Evolutionary conservation across 1,140 invertebrate genomes (phyloP).

Genomic region (Drosophila setifemur): DNA sequence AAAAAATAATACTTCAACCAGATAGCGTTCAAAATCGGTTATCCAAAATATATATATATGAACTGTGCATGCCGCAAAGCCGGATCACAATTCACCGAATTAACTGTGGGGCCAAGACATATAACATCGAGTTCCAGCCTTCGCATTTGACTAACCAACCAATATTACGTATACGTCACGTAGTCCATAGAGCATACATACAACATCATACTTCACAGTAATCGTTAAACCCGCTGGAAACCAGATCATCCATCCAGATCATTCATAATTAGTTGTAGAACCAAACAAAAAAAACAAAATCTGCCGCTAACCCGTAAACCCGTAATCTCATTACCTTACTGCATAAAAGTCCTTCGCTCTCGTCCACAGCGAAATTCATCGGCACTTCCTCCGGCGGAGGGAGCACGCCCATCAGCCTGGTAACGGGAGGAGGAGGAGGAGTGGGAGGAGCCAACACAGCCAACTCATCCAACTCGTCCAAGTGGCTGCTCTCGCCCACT

Average conservation of each 20-base stretch:
- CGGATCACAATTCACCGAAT: neutral
- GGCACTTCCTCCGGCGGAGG: constrained; percentile 48
- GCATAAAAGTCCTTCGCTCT: constrained; percentile 82
- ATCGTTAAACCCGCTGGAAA: constrained; percentile 16
- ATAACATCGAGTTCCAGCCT: constrained; percentile 24
- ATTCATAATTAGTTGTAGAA: constrained; percentile 42
- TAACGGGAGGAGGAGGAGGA: constrained; percentile 19
- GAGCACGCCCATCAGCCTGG: constrained; percentile 25
- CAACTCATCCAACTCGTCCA: constrained; percentile 69
- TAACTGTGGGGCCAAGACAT: constrained; percentile 17
- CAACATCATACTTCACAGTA: constrained; percentile 27
- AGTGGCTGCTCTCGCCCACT: constrained; percentile 80
- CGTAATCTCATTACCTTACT: constrained; percentile 80
- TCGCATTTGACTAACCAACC: constrained; percentile 25
- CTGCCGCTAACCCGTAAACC: constrained; percentile 41
- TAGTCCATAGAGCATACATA: constrained; percentile 17
- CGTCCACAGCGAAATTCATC: constrained; percentile 81
- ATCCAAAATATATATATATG: neutral
- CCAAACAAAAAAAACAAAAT: neutral
- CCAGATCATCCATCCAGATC: constrained; percentile 6
- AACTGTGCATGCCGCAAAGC: constrained; percentile 13
- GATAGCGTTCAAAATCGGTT: no score
- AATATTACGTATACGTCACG: constrained; percentile 40
- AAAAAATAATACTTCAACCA: no score
- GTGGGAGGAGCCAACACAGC: constrained; percentile 37